Evolutionary conservation across 1,140 invertebrate species (phyloP), one percentile per base, ranked within the genome.

Genomic region (Lerema accius): DNA sequence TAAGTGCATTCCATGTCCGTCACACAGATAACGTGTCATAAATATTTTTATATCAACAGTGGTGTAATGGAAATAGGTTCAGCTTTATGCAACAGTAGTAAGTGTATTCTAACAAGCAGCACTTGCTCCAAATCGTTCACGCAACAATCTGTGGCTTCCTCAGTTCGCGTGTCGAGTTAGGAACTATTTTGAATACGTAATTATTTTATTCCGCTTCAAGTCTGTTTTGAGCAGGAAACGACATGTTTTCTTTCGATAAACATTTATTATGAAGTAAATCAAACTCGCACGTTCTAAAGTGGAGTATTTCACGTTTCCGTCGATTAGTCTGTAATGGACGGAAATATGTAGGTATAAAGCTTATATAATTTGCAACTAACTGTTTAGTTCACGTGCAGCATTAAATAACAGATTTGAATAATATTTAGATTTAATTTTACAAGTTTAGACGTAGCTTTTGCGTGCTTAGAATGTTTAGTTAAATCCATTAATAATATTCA

Each of bases 111-210:
- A 50, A 50, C 13, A 28, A 50, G 46, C 11, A 35, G 46, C 19
- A 17, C 6, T 58, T 26, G 42, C n/a, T 46, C 42, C 13, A 58
- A 58, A 46, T 58, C 10, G 40, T 56, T 43, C 55, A 58, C 26
- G 55, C 55, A 58, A 67, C 65, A 63, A 73, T 75, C 50, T 23
- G 17, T 35, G 35, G 69, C 71, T 80, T 82, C 71, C 71, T 68
- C 63, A 11, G 19, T 43, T 78, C 61, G 75, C 71, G 75, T 77
- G 76, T 53, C 28, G 19, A 17, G 55, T 71, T 58, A 65, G 51
- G 60, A 69, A 73, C 69, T 67, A 64, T 67, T 72, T 78, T 60
- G 55, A 69, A 76, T 76, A 67, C 62, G 58, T 69, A 76, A 82
- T 71, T 35, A 46, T 58, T 71, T 71, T 76, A 74, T 74, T 80